phyloP scores from a whole-genome alignment of 2,797 vertebrate species.

The Anguilla obscura region DNA sequence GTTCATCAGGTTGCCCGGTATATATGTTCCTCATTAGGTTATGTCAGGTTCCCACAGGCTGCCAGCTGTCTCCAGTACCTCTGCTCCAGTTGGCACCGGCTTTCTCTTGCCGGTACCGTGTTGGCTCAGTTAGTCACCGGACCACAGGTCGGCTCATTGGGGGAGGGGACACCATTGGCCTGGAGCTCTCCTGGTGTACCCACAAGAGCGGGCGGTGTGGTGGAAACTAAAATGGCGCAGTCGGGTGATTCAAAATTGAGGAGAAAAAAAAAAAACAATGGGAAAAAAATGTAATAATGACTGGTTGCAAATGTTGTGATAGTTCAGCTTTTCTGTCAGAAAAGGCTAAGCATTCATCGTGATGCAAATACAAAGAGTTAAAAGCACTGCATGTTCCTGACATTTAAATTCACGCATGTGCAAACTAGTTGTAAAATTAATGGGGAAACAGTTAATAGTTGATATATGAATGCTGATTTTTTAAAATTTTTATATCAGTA shows the following conservation, averaged over 20 bases:
- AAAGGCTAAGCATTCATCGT: neutral
- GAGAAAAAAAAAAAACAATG: neutral
- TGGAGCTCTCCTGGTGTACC: neutral
- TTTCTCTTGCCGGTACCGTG: neutral
- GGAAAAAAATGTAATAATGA: neutral
- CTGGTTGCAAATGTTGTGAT: neutral
- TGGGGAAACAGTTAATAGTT: neutral
- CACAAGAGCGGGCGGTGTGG: neutral
- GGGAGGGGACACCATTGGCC: neutral
- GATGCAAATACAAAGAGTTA: neutral
- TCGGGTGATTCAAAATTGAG: neutral
- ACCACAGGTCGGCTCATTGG: neutral
- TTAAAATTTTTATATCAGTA: neutral
- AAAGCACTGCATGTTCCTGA: neutral
- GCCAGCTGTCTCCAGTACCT: neutral
- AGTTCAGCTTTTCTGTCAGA: neutral
- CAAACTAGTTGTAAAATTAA: neutral
- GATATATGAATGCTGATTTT: neutral
- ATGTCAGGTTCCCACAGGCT: neutral
- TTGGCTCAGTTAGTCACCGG: neutral
- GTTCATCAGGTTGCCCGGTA: neutral
- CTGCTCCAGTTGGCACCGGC: neutral
- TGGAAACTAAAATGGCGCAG: neutral
- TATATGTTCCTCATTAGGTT: neutral
- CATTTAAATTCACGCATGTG: neutral